phyloP scores from a whole-genome alignment of 2,113 vertebrate species.

The Calidris pygmaea region DNA sequence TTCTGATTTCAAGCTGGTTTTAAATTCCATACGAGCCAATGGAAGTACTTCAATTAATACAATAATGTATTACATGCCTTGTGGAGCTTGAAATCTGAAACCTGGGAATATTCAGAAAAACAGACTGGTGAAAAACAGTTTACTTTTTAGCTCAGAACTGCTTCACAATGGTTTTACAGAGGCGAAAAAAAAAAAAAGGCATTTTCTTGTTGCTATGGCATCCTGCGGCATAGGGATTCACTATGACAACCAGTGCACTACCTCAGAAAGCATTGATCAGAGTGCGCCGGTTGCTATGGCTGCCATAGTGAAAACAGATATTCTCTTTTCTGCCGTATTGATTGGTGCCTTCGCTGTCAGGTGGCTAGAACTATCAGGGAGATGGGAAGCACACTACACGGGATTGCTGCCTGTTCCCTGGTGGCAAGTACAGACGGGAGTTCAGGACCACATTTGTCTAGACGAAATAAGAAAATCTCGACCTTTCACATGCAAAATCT shows the following conservation, averaged over 20 bases:
- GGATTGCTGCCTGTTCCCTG: not conserved
- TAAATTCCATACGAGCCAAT: not conserved
- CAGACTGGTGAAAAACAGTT: not conserved
- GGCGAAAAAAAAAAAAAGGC: not conserved
- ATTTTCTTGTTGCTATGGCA: slow-evolving; percentile 46
- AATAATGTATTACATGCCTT: not conserved
- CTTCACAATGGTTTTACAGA: not conserved
- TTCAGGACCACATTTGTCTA: not conserved
- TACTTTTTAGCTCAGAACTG: not conserved
- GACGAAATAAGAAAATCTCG: not conserved
- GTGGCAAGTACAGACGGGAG: not conserved
- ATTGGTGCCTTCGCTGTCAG: not conserved
- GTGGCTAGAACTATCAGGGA: not conserved
- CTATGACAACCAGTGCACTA: not conserved
- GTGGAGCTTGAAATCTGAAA: not conserved
- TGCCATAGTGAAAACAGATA: not conserved
- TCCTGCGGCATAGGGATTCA: not conserved
- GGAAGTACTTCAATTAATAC: not conserved
- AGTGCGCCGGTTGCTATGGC: slow-evolving; percentile 10
- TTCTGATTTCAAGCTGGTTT: not conserved
- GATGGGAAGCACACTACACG: not conserved
- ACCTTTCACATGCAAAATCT: not conserved
- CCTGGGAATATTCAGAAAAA: not conserved
- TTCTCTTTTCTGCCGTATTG: not conserved
- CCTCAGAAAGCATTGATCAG: not conserved